A percentile compares a stretch with the other conserved stretches of the same genome.
phyloP scores from a whole-genome alignment of 2,888 invertebrate genomes.

The Notodonta ziczac region DNA sequence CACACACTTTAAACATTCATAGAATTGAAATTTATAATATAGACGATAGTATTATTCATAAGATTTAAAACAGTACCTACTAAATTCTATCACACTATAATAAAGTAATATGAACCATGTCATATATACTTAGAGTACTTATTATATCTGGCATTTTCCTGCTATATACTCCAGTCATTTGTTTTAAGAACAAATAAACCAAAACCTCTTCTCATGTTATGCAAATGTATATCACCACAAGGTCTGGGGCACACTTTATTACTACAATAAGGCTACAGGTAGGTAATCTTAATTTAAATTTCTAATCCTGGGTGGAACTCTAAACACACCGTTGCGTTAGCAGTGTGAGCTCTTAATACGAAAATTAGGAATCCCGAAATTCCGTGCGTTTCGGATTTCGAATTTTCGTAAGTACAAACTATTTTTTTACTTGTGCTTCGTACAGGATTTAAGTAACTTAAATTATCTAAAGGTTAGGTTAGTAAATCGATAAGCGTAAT shows the following conservation, averaged over 20 bases:
- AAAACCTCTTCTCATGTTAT: not conserved
- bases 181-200: not conserved
- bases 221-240: conserved; percentile 3
- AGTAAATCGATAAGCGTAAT: conserved; percentile 78
- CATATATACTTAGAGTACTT: not conserved
- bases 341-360: not conserved
- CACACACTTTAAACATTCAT: too few species aligned
- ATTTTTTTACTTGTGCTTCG: not conserved
- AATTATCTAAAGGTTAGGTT: conserved; percentile 48
- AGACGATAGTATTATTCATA: conserved; percentile 33
- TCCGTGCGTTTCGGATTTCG: not conserved
- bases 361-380: not conserved
- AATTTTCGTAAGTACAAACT: not conserved
- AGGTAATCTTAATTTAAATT: conserved; percentile 22
- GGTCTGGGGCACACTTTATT: conserved; percentile 22
- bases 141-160: not conserved
- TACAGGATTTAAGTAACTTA: conserved; percentile 6
- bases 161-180: conserved; percentile 5
- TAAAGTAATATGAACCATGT: not conserved
- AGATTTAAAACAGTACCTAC: conserved; percentile 17
- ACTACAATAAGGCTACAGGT: conserved; percentile 37
- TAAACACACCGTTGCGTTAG: not conserved
- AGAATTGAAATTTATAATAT: too few species aligned
- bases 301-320: not conserved
- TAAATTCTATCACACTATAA: not conserved